Conservation (phyloP, 2,113 vertebrate genomes). For the Pelmatolapia mariae region DNA sequence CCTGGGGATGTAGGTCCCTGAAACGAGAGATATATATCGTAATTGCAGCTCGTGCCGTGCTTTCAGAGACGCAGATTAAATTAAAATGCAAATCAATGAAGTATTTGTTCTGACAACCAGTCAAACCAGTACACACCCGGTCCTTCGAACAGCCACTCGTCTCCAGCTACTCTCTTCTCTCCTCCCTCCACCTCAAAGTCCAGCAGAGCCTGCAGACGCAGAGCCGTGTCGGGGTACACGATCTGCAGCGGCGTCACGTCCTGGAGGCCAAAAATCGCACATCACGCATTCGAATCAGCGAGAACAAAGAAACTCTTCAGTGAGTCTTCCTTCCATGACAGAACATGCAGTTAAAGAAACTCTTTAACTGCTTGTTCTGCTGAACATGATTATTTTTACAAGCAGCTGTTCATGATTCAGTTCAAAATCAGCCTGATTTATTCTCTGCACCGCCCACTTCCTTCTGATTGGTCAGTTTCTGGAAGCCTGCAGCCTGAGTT, state of each 20-base stretch:
- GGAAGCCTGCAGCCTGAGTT: not conserved
- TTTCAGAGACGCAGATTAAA: not conserved
- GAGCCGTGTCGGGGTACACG: conserved; percentile 85
- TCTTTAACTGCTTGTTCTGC: too few relatives aligned
- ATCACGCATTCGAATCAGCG: rapidly evolving
- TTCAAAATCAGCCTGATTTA: not conserved
- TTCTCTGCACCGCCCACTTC: rapidly evolving
- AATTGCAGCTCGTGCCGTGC: rapidly evolving
- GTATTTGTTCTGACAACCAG: not conserved
- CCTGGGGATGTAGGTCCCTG: conserved; percentile 86
- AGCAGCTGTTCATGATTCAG: rapidly evolving
- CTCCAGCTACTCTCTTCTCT: conserved; percentile 78
- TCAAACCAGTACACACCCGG: conserved; percentile 63
- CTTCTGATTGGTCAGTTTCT: not conserved
- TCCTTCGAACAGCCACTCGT: conserved; percentile 91
- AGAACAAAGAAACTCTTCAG: not conserved
- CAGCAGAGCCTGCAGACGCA: conserved; percentile 83
- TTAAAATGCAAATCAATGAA: not conserved
- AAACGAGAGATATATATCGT: rapidly evolving
- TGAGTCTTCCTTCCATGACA: rapidly evolving
- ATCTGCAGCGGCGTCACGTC: conserved; percentile 80
- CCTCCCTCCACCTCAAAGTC: conserved; percentile 74
- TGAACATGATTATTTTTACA: not conserved
- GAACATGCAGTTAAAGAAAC: not conserved
- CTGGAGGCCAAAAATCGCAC: conserved; percentile 31